Base-by-base conservation (phyloP, 2,113 vertebrate species). In the Scytalopus superciliaris region DNA sequence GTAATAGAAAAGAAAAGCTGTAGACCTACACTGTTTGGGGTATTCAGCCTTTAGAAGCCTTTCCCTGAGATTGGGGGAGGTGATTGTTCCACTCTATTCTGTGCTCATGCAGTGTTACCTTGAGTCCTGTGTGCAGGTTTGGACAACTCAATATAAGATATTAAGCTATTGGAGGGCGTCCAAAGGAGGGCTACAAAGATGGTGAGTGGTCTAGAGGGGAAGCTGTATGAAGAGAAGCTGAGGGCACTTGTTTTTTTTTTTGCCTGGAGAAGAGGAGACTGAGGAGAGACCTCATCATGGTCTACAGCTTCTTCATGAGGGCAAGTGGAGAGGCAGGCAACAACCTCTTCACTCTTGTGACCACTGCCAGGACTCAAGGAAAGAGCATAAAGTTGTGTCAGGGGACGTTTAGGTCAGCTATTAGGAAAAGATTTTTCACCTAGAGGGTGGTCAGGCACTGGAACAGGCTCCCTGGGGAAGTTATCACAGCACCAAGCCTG, bases 301-400 rank as follows among this genome's bases (percentile, higher is more conserved):
- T 8, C 39, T 40, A 2, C 5, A 53, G 0, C 7, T 68, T 53
- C 62, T 30, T 53, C 0, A 0, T 6, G 16, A 60, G 16, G 11
- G 24, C 21, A 75, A 53, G 39, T n/a, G 7, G 2, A 25, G 16
- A n/a, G 6, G 1, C 45, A 60, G 53, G 13, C 60, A 53, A 19
- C 17, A 16, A 53, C 53, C 23, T 40, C 60, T 44, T 7, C 19
- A 12, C 28, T 60, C 0, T 30, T 30, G 24, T 53, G 39, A 25
- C 7, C 24, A 52, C 14, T 7, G 45, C 1, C 45, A 82, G 24
- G 1, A 82, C 6, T 7, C 0, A 0, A 68, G n/a, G n/a, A 2
- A 15, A 15, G 14, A 31, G 19, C 24, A 14, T 68, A 39, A 31
- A 83, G 7, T 0, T 60, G 39, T 30, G 39, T 19, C 17, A 53